Percentiles rank a stretch among this genome's conserved stretches.
Conservation (phyloP, 2,888 invertebrate species). For the Junonia oenone region DNA sequence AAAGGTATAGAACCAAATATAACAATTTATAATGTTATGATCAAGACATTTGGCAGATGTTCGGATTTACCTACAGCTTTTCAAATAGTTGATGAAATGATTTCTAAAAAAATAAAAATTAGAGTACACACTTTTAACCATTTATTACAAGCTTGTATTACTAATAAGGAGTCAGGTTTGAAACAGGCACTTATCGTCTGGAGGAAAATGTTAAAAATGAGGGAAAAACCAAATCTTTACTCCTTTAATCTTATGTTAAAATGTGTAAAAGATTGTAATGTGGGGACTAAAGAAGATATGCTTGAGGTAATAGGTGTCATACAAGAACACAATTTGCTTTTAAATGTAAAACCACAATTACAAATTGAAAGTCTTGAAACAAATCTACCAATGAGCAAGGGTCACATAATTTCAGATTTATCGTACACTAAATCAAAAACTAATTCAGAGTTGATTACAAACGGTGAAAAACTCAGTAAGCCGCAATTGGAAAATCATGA, state of each 20-base stretch:
- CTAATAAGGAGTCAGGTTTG: constrained; percentile 88
- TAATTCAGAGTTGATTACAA: background rate
- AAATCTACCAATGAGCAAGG: background rate
- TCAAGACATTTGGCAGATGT: constrained; percentile 93
- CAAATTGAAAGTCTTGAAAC: constrained; percentile 28
- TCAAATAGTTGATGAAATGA: constrained; percentile 91
- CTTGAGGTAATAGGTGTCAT: constrained; percentile 66
- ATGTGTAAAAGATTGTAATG: constrained; percentile 88
- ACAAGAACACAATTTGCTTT: constrained; percentile 39
- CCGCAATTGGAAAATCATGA: background rate
- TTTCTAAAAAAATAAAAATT: constrained; percentile 79
- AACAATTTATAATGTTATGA: constrained; percentile 92
- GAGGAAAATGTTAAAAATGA: constrained; percentile 86
- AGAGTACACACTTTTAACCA: constrained; percentile 86
- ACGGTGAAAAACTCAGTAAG: background rate
- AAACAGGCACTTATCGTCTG: constrained; percentile 90
- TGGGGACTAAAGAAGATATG: constrained; percentile 83
- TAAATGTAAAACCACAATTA: constrained; percentile 29
- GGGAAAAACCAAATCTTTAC: constrained; percentile 83
- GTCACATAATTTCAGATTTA: background rate
- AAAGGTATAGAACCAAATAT: constrained; percentile 85
- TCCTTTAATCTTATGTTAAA: constrained; percentile 90
- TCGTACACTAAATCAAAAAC: background rate
- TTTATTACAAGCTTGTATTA: constrained; percentile 90
- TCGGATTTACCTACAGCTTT: constrained; percentile 89